Conservation (phyloP, 2,113 vertebrate genomes). For the Callipepla californica region DNA sequence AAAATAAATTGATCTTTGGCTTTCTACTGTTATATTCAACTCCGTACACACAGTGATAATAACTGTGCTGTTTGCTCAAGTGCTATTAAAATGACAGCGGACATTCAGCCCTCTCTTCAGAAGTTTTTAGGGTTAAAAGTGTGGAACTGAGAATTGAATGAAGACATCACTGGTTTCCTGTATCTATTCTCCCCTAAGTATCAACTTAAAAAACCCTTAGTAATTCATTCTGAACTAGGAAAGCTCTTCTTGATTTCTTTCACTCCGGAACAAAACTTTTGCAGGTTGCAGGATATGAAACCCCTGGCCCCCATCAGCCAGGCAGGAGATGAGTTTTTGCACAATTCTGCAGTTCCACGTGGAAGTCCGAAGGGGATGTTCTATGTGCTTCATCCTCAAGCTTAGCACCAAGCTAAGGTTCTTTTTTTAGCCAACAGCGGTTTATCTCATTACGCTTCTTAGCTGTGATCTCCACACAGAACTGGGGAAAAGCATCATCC, state of each 20-base stretch:
- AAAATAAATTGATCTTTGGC: background rate
- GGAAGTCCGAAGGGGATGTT: background rate
- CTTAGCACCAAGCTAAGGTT: constrained; percentile 5
- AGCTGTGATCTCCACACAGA: background rate
- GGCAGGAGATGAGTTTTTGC: background rate
- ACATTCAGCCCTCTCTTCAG: background rate
- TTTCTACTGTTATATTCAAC: background rate
- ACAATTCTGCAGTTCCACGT: background rate
- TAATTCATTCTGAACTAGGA: background rate
- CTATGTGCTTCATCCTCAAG: background rate
- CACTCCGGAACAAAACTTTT: background rate
- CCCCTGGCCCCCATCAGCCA: background rate
- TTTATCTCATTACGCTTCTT: constrained; percentile 64
- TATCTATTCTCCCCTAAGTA: background rate
- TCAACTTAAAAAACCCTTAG: background rate
- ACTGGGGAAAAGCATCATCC: background rate
- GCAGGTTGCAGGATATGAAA: background rate
- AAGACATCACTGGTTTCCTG: background rate
- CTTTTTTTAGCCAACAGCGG: constrained; percentile 57
- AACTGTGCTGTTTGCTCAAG: background rate
- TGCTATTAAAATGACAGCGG: background rate
- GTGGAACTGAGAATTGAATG: background rate
- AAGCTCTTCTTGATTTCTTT: background rate
- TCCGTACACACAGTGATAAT: background rate
- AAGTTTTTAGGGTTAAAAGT: background rate